Evolutionary conservation across 2,888 invertebrate species (phyloP).

Genomic region (Lepas anatifera): DNA sequence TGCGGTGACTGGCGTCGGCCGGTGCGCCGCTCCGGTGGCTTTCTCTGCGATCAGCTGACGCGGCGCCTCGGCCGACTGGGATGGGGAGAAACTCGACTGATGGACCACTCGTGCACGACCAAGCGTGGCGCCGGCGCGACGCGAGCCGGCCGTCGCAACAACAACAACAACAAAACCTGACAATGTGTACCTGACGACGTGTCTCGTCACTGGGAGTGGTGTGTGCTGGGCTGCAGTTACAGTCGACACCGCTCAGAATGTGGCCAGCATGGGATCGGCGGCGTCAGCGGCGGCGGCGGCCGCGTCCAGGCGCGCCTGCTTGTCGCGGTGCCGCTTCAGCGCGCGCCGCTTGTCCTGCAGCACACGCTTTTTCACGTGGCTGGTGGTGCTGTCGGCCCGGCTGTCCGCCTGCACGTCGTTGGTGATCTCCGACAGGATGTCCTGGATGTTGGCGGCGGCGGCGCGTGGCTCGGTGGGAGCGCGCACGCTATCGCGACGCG

Average conservation of each 20-base stretch:
- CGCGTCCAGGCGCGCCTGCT: neutral
- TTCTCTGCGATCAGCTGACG: neutral
- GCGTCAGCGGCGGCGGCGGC: neutral
- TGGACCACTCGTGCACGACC: no score
- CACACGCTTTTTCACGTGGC: conserved; percentile 6
- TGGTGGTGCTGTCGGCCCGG: neutral
- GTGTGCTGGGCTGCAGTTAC: neutral
- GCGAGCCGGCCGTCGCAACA: no score
- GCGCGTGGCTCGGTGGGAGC: neutral
- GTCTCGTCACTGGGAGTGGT: neutral
- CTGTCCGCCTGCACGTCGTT: neutral
- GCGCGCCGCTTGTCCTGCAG: neutral
- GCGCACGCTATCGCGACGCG: no score
- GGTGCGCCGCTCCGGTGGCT: no score
- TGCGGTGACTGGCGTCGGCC: no score
- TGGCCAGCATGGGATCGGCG: conserved; percentile 1
- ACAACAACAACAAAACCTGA: no score
- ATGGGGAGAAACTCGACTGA: conserved; percentile 2
- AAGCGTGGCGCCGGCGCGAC: neutral
- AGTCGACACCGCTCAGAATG: neutral
- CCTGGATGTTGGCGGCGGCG: conserved; percentile 2
- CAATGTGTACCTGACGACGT: no score
- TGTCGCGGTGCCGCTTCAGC: neutral
- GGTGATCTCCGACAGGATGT: neutral
- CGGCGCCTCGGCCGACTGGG: neutral